Evolutionary conservation across 2,113 vertebrate genomes (phyloP), one percentile per base, ranked within the genome.

Genomic region (Helogale parvula): DNA sequence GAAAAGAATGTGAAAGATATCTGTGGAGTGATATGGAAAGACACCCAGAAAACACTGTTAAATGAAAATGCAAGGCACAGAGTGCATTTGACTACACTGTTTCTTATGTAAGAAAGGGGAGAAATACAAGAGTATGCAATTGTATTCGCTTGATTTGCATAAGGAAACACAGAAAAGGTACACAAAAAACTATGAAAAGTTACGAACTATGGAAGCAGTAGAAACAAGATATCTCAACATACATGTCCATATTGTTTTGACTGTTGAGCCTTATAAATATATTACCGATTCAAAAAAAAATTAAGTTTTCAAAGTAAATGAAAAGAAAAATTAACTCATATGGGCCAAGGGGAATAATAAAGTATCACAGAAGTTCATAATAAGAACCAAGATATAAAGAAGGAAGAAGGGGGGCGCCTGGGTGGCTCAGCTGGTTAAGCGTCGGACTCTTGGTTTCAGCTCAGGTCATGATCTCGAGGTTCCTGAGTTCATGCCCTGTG

Each of bases 241-340:
- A 76, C 15, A 45, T 76, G 52, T 94, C 76, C 79, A 29, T 63
- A 65, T 25, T 54, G 23, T 80, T 92, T 96, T 35, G 2, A 77
- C 68, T 93, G 80, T 94, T 83, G 2, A 89, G 45, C 6, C 33
- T 60, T 82, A 25, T 66, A 33, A 95, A 29, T 92, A 41, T 79
- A 54, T 88, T 63, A 94, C 16, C 23, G 21, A 84, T 89, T 68
- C 23, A 29, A 93, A 96, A 77, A 77, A 77, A 91, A 69, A 9
- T 52, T 38, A 38, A 77, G 87, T 31, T 79, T 83, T 52, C 74
- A 85, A 89, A 69, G 31, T 81, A 81, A 88, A 82, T 81, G 6
- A 96, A 68, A 84, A 93, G 87, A n/a, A 82, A 90, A 94, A 63
- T 68, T 21, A 79, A 86, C 52, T 65, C 17, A 65, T 60, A 29